These are phyloP conservation scores for Aphaenogaster rudis DNA, from an alignment of 1,140 invertebrate species.

Conservation along the genomic window DNA sequence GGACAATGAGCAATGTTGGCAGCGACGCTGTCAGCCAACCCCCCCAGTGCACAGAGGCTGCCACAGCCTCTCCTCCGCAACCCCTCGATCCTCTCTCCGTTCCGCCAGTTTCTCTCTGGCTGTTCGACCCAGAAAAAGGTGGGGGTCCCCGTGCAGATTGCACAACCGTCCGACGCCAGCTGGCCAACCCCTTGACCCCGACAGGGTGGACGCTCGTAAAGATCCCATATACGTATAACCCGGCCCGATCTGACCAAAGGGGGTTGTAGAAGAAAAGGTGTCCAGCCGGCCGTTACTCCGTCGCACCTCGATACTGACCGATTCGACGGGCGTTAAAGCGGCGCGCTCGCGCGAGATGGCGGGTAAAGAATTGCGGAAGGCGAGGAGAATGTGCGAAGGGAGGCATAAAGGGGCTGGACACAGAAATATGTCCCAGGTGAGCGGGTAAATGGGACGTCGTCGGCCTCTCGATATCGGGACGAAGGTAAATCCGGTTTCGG, in stretches of 20 bases:
- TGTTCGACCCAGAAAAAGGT: constrained; percentile 62
- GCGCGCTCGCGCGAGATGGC: constrained; percentile 14
- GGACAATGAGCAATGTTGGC: constrained; percentile 75
- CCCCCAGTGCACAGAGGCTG: constrained; percentile 45
- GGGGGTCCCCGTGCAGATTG: constrained; percentile 75
- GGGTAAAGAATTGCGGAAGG: constrained; percentile 25
- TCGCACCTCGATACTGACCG: constrained; percentile 58
- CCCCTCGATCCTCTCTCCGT: constrained; percentile 26
- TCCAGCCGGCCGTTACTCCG: constrained; percentile 69
- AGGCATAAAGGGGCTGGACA: constrained; percentile 54
- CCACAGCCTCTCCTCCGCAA: constrained; percentile 28
- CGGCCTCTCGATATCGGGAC: neutral
- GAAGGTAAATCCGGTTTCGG: constrained; percentile 24
- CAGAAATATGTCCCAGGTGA: constrained; percentile 53
- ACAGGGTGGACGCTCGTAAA: constrained; percentile 75
- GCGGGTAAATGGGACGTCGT: constrained; percentile 31
- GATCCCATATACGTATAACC: constrained; percentile 61
- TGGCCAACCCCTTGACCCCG: constrained; percentile 81
- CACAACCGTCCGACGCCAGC: constrained; percentile 80
- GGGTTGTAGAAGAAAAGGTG: constrained; percentile 75
- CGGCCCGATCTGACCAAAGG: constrained; percentile 64
- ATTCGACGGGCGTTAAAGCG: constrained; percentile 54
- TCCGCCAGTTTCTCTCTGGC: constrained; percentile 25
- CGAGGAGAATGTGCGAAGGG: neutral
- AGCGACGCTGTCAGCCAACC: constrained; percentile 68